Conservation (phyloP, 2,888 invertebrate species). For the Tinea trinotella region DNA sequence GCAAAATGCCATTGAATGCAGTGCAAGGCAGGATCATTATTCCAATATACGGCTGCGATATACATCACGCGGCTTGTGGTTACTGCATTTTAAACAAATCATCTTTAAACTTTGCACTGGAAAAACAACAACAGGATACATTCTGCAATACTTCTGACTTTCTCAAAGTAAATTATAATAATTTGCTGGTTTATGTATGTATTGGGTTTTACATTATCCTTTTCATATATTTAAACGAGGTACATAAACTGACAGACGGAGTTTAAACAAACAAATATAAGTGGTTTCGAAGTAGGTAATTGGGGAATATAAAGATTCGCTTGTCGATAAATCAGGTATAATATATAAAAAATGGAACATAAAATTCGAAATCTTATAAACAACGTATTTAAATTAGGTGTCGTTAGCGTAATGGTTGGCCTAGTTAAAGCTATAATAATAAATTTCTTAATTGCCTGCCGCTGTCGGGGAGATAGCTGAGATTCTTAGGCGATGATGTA, state of each 20-base stretch:
- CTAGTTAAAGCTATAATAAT: conserved; percentile 57
- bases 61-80: conserved; percentile 59
- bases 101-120: conserved; percentile 46
- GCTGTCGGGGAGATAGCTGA: conserved; percentile 39
- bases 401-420: conserved; percentile 54
- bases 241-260: neutral
- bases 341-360: neutral
- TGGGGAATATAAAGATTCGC: neutral
- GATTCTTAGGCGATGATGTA: conserved; percentile 60
- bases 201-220: neutral
- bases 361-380: conserved; percentile 10
- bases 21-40: conserved; percentile 69
- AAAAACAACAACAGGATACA: conserved; percentile 7
- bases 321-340: neutral
- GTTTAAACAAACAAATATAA: too few relatives aligned
- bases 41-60: conserved; percentile 65
- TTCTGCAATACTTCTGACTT: neutral
- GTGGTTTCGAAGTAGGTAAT: neutral
- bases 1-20: conserved; percentile 71
- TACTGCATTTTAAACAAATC: conserved; percentile 69
- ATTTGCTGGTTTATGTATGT: conserved; percentile 1
- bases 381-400: conserved; percentile 42
- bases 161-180: conserved; percentile 11
- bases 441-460: conserved; percentile 62
- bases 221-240: conserved; percentile 1